These are phyloP conservation scores for Ceyx melanurus DNA, from an alignment of 2,113 vertebrate species.

Conservation along the genomic window DNA sequence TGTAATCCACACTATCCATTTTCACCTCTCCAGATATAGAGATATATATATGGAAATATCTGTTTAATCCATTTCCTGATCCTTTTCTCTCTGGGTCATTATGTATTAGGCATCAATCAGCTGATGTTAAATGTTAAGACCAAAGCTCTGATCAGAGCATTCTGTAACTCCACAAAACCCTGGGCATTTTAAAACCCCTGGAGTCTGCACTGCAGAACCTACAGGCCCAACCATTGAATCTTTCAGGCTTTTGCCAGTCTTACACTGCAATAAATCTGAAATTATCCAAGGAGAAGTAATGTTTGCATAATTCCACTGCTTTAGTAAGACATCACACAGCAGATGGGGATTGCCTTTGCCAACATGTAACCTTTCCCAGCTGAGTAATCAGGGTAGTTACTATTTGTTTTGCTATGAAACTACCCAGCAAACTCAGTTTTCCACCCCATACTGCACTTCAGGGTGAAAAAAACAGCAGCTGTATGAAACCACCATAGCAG, in stretches of 20 bases:
- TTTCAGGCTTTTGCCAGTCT: not conserved
- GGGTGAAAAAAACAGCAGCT: not conserved
- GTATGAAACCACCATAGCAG: not conserved
- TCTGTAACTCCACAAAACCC: not conserved
- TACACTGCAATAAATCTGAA: not conserved
- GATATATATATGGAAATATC: not conserved
- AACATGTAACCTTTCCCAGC: not conserved
- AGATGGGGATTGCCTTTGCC: not conserved
- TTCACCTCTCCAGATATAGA: not conserved
- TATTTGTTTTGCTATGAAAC: not conserved
- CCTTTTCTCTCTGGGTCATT: not conserved
- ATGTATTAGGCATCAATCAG: not conserved
- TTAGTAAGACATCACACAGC: not conserved
- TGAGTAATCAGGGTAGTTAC: not conserved
- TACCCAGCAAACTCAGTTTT: not conserved
- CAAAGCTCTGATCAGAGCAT: not conserved
- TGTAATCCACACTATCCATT: not conserved
- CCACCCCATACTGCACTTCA: not conserved
- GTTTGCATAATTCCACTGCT: not conserved
- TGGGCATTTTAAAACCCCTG: not conserved
- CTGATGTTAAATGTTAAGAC: not conserved
- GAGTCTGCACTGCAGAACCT: not conserved
- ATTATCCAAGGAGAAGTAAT: not conserved
- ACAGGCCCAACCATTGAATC: not conserved
- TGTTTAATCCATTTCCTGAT: not conserved